Conservation (phyloP, 2,888 invertebrate species). For the Ectemnius lituratus region DNA sequence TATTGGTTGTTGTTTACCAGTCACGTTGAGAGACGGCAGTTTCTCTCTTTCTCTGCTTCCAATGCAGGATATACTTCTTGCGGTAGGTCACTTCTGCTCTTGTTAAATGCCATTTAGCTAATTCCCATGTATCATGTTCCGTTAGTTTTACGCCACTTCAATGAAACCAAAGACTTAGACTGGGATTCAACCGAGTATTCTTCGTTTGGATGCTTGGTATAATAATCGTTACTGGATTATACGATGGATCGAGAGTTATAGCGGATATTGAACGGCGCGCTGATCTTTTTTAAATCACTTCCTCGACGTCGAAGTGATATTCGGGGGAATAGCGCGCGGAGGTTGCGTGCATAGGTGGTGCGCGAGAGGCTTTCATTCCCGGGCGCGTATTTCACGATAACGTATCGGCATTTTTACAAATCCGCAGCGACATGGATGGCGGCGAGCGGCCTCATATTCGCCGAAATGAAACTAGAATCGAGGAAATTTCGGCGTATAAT, state of each 20-base stretch:
- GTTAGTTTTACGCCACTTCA: slow-evolving; percentile 74
- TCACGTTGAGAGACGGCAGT: slow-evolving; percentile 44
- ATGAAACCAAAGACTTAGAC: slow-evolving; percentile 66
- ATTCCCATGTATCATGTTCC: slow-evolving; percentile 67
- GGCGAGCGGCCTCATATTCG: slow-evolving; percentile 25
- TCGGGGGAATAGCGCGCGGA: neutral
- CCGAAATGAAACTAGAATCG: slow-evolving; percentile 43
- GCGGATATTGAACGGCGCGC: too few relatives aligned
- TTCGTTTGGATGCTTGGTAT: slow-evolving; percentile 28
- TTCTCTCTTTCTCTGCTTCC: slow-evolving; percentile 5
- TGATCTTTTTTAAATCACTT: slow-evolving; percentile 5
- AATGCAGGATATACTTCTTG: slow-evolving; percentile 41
- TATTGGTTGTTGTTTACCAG: slow-evolving; percentile 62
- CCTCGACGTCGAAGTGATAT: neutral
- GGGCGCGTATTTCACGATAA: slow-evolving; percentile 2
- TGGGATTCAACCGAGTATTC: slow-evolving; percentile 56
- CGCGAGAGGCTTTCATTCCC: neutral
- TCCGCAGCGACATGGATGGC: neutral
- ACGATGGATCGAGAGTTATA: too few relatives aligned
- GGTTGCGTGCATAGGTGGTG: too few relatives aligned
- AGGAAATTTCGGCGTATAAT: slow-evolving; percentile 40
- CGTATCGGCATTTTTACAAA: slow-evolving; percentile 3
- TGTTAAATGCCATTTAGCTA: slow-evolving; percentile 74
- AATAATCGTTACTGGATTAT: too few relatives aligned
- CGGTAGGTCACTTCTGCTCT: slow-evolving; percentile 59